Base-by-base conservation (phyloP, 1,140 invertebrate species). In the Drosophila neocordata region DNA sequence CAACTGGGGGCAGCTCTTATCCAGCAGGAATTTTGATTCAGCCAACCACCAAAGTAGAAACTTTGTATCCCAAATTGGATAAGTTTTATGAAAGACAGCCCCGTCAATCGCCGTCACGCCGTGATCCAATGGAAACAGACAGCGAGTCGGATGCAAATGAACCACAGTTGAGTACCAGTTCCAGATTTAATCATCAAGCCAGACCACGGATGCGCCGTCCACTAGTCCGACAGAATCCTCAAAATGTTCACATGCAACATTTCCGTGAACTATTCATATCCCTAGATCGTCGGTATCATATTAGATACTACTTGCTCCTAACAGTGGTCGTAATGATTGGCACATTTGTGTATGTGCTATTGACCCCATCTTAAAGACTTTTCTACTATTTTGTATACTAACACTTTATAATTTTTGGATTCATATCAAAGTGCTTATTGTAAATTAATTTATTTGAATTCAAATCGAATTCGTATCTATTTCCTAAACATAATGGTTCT, bases 341-440 rank as follows among this genome's bases (percentile, higher is more conserved):
- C 1, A 77, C 85, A 1, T 59, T 88, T 9, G 53, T 90, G 2
- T 90, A 90, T 41, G 89, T 90, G 18, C 35, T 85, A 0, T 1
- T 88, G 13, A 83, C 82, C 1, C 75, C 82, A 7, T 20, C 53
- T 3, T 66, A 12, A 56, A 11, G 2, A 4, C 22, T 44, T 9
- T 11, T 22, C 44, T 6, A 24, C 22, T n/a, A 12, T 20, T 22
- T n/a, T 5, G 18, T 24, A 24, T 4, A n/a, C 13, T 59, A 11
- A 59, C 41, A 11, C 8, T 48, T 18, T 15, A 1, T 44, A 18
- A 2, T 18, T 18, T 1, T 20, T 48, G 41, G 15, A 48, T 48
- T 48, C 9, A 48, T 44, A 18, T 44, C 3, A 38, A 38, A 38
- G 37, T 38, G 37, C 12, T 38, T 38, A 4, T 4, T n/a, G n/a